Evolutionary conservation across 2,888 invertebrate genomes (phyloP).

Genomic region (Campoplex capitator): DNA sequence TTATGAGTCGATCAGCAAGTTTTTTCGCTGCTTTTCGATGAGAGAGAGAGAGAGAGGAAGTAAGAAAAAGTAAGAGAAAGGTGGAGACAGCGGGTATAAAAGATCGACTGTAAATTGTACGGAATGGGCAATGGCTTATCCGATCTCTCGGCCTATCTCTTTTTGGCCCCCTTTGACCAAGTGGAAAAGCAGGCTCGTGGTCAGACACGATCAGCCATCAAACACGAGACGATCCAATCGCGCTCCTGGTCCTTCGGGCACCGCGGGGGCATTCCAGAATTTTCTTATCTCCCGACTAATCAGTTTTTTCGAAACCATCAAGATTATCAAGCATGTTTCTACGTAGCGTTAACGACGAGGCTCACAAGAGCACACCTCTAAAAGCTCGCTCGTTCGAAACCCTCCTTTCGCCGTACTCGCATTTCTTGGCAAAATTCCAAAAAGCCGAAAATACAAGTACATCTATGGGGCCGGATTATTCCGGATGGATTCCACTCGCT

Average conservation of each 20-base stretch:
- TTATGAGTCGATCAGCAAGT: constrained; percentile 36
- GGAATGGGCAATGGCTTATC: constrained; percentile 38
- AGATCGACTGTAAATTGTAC: constrained; percentile 43
- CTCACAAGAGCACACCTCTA: background rate
- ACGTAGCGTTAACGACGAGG: constrained; percentile 37
- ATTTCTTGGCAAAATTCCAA: constrained; percentile 60
- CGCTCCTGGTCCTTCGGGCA: background rate
- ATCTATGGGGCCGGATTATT: constrained; percentile 12
- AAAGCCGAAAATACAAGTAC: constrained; percentile 6
- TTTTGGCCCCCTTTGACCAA: constrained; percentile 20
- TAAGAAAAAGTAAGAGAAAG: constrained; percentile 12
- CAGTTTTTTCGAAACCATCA: constrained; percentile 46
- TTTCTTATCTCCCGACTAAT: constrained; percentile 56
- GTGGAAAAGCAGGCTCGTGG: constrained; percentile 41
- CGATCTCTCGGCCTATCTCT: constrained; percentile 15
- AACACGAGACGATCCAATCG: constrained; percentile 1
- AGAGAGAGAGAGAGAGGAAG: background rate
- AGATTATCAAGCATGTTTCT: constrained; percentile 60
- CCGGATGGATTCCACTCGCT: background rate
- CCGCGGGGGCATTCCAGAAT: constrained; percentile 15
- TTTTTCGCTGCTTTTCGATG: constrained; percentile 9
- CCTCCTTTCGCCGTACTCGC: constrained; percentile 13
- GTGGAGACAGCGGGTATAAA: constrained; percentile 21
- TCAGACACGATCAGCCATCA: constrained; percentile 48
- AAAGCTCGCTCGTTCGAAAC: constrained; percentile 39